Conservation (phyloP, 1,140 invertebrate species). For the Anadara kagoshimensis region DNA sequence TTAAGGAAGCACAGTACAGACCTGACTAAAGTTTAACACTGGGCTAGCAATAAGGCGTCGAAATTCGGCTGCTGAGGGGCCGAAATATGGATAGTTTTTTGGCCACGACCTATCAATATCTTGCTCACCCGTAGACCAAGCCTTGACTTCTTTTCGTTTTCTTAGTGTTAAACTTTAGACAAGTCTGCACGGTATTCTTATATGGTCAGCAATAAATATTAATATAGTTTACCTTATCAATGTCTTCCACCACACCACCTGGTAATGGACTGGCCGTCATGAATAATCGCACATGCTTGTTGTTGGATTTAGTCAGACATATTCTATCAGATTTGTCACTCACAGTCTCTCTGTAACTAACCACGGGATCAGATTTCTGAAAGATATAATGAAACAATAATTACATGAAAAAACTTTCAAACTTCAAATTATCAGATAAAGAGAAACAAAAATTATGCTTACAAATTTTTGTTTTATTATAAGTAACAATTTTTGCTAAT, state of each 20-base stretch:
- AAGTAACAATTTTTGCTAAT: too few relatives aligned
- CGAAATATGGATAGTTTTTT: too few relatives aligned
- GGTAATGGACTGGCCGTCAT: constrained; percentile 98
- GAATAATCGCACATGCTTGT: constrained; percentile 99
- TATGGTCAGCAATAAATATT: too few relatives aligned
- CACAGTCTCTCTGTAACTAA: constrained; percentile 98
- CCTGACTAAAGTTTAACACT: too few relatives aligned
- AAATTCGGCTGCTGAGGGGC: too few relatives aligned
- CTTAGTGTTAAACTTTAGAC: too few relatives aligned
- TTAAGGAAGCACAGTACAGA: too few relatives aligned
- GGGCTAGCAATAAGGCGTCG: too few relatives aligned
- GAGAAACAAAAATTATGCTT: background rate
- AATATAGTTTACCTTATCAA: constrained; percentile 83
- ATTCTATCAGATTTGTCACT: constrained; percentile 93
- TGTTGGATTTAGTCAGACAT: constrained; percentile 99
- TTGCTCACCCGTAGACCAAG: too few relatives aligned
- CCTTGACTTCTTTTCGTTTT: too few relatives aligned
- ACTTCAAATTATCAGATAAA: background rate
- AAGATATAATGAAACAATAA: constrained; percentile 6
- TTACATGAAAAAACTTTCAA: background rate
- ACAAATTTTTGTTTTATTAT: constrained; percentile 4
- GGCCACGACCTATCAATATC: too few relatives aligned
- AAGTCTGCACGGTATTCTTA: too few relatives aligned
- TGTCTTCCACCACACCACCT: constrained; percentile 97
- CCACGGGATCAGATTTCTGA: constrained; percentile 96